Evolutionary conservation across 2,797 vertebrate species (phyloP), one percentile per base, ranked within the genome.

Genomic region (Crax fasciolata): DNA sequence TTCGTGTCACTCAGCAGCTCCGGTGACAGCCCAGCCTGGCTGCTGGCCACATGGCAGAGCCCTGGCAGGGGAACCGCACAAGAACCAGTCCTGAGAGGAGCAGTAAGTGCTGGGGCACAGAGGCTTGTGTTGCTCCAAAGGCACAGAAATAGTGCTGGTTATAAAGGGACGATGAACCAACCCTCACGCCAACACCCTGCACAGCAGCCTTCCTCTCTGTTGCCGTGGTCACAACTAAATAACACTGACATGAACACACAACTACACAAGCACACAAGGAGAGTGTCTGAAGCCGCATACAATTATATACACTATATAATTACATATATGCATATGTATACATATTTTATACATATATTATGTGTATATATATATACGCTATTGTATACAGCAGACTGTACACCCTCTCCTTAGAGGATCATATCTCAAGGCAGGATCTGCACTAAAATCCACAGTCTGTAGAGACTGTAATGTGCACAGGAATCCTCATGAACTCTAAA

Each of bases 1-100:
- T 62, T 92, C 0, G 5, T 81, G 89, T 95, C 96, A 97, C 89
- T 94, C 89, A 85, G 78, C 86, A 75, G 85, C 89, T 89, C 78
- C 76, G 54, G 61, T 8, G 10, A 39, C 79, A 85, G 68, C 79
- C 48, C 61, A 44, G 82, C 72, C 72, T 0, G 1, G 71, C 93
- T 91, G 92, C 95, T 74, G 75, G 68, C 90, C 89, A 75, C 14
- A 3, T 55, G 93, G 84, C 93, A 80, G 3, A 23, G 46, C 89
- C 78, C 23, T 90, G 92, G 95, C 94, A 82, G 1, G 32, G 55
- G 55, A 58, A 9, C 44, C 3, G 17, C 51, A 13, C 30, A 9
- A 18, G 76, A 41, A 28, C 39, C 51, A 68, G 8, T 35, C 54
- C 76, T 80, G 89, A 91, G 75, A 2, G 32, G 63, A 68, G 89